Percentiles rank a stretch among this genome's conserved stretches.
These are phyloP conservation scores for Globicephala melas DNA, from an alignment of 2,113 vertebrate species.

Conservation along the genomic window DNA sequence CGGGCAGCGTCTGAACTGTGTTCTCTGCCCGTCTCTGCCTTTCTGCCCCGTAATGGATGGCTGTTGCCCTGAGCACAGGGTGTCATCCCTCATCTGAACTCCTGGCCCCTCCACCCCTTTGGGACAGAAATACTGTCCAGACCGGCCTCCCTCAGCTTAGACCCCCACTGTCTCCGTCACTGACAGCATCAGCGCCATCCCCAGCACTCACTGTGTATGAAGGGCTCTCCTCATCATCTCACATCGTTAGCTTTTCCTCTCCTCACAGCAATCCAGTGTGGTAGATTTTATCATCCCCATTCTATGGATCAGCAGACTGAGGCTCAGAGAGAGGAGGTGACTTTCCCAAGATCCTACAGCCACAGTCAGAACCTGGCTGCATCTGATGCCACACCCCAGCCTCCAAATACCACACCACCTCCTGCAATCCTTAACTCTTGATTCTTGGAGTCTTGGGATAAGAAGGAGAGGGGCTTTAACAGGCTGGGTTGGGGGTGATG, in stretches of 20 bases:
- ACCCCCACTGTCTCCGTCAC: neutral
- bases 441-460: neutral
- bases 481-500: neutral
- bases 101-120: neutral
- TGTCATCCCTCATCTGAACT: neutral
- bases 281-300: too few species aligned
- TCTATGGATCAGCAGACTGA: neutral
- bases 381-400: neutral
- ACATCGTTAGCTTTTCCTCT: neutral
- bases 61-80: neutral
- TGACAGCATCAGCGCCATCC: neutral
- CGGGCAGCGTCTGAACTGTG: neutral
- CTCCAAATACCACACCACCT: neutral
- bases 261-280: neutral
- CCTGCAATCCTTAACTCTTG: neutral
- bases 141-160: neutral
- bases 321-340: neutral
- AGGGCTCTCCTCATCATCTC: neutral
- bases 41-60: neutral
- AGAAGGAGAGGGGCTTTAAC: neutral
- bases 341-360: neutral
- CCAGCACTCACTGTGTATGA: neutral
- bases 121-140: neutral
- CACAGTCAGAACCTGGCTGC: neutral
- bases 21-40: neutral